Conservation (phyloP, 2,113 vertebrate species). For the Corythornis vintsioides region DNA sequence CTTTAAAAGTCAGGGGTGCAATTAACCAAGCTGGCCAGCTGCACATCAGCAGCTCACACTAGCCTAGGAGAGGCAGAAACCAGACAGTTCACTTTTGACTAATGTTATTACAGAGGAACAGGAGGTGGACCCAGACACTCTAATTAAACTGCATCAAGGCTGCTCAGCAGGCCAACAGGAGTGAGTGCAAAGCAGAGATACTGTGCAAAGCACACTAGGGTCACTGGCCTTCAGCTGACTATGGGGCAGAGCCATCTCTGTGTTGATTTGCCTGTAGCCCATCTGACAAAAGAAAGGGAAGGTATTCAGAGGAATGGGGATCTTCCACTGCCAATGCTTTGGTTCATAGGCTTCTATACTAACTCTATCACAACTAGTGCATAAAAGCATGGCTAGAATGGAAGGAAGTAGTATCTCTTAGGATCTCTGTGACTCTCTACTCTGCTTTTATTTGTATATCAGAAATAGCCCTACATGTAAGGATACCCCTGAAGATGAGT, state of each 20-base stretch:
- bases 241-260: rapidly evolving
- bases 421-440: background rate
- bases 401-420: background rate
- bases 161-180: slow-evolving; percentile 3
- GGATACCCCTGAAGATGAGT: background rate
- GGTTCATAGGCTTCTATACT: background rate
- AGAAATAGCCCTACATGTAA: background rate
- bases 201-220: background rate
- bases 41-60: background rate
- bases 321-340: background rate
- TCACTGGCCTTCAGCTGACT: background rate
- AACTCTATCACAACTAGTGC: background rate
- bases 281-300: background rate
- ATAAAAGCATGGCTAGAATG: background rate
- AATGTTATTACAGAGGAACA: slow-evolving; percentile 38
- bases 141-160: slow-evolving; percentile 42
- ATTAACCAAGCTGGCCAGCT: slow-evolving; percentile 5
- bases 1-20: slow-evolving; percentile 49
- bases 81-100: slow-evolving; percentile 33
- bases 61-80: slow-evolving; percentile 21
- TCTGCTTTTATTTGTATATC: background rate
- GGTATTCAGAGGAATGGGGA: background rate
- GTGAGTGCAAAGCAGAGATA: background rate
- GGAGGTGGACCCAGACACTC: slow-evolving; percentile 1
- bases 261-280: background rate